These are phyloP conservation scores for Elaeidobius kamerunicus DNA, from an alignment of 2,888 invertebrate species.

Conservation along the genomic window DNA sequence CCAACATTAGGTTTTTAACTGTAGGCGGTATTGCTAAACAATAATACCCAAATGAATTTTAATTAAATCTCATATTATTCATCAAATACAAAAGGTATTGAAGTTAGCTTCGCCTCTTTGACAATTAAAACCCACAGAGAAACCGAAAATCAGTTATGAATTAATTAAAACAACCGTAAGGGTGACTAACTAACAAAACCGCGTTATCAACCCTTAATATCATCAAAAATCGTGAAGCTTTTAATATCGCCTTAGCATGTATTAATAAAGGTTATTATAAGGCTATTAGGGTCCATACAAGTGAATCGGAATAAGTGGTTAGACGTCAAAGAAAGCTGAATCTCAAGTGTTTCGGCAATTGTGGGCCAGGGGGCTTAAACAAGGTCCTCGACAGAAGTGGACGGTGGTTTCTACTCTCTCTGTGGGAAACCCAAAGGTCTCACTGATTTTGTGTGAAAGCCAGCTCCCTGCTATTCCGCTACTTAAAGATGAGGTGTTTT, in stretches of 20 bases:
- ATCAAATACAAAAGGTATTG: too few species aligned
- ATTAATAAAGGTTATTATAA: constrained; percentile 29
- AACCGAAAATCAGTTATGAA: constrained; percentile 8
- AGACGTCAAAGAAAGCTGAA: constrained; percentile 40
- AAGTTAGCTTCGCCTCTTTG: too few species aligned
- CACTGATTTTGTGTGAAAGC: constrained; percentile 29
- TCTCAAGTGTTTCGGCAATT: constrained; percentile 37
- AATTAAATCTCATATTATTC: too few species aligned
- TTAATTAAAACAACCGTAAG: constrained; percentile 14
- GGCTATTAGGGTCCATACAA: constrained; percentile 32
- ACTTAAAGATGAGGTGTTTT: constrained; percentile 21
- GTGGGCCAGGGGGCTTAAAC: constrained; percentile 37
- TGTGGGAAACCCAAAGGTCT: constrained; percentile 29
- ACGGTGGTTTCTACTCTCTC: constrained; percentile 41
- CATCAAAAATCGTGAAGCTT: constrained; percentile 18
- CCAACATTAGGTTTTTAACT: too few species aligned
- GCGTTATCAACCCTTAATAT: constrained; percentile 17
- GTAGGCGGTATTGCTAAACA: too few species aligned
- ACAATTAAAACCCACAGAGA: too few species aligned
- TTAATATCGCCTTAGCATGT: constrained; percentile 14
- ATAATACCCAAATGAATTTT: too few species aligned
- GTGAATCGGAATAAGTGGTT: constrained; percentile 37
- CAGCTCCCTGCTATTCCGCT: constrained; percentile 18
- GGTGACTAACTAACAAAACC: constrained; percentile 18
- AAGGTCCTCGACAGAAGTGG: constrained; percentile 43